These are phyloP conservation scores for Zaprionus camerounensis DNA, from an alignment of 1,140 invertebrate species.

Conservation along the genomic window DNA sequence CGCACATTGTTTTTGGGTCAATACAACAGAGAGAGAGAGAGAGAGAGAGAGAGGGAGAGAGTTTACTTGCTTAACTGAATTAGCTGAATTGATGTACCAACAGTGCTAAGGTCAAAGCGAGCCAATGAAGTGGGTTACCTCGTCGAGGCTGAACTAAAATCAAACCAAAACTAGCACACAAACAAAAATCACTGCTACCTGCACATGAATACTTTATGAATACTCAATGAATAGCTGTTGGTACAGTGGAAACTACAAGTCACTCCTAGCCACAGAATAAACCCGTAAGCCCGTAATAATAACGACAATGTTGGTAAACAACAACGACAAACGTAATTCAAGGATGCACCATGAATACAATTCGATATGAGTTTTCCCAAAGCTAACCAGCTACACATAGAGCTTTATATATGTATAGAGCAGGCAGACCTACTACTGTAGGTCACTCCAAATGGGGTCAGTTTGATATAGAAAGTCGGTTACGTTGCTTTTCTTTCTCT, in stretches of 20 bases:
- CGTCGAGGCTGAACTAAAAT: constrained; percentile 58
- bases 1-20: constrained; percentile 3
- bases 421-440: neutral
- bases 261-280: constrained; percentile 13
- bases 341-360: constrained; percentile 9
- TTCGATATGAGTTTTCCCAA: too few relatives aligned
- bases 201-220: constrained; percentile 56
- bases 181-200: constrained; percentile 7
- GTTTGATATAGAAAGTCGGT: neutral
- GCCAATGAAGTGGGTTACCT: constrained; percentile 53
- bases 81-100: constrained; percentile 11
- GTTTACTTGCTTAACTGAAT: neutral
- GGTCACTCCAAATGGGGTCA: constrained; percentile 7
- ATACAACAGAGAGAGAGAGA: neutral
- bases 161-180: constrained; percentile 56
- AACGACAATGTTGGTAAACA: constrained; percentile 39
- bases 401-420: neutral
- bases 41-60: neutral
- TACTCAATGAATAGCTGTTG: constrained; percentile 1
- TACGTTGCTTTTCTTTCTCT: neutral
- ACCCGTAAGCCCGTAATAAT: neutral
- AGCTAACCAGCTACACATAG: too few relatives aligned
- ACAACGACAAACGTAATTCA: constrained; percentile 10
- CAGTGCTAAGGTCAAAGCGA: constrained; percentile 55
- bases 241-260: constrained; percentile 21